Evolutionary conservation across 1,140 invertebrate species (phyloP).

Genomic region (Eufriesea mexicana): DNA sequence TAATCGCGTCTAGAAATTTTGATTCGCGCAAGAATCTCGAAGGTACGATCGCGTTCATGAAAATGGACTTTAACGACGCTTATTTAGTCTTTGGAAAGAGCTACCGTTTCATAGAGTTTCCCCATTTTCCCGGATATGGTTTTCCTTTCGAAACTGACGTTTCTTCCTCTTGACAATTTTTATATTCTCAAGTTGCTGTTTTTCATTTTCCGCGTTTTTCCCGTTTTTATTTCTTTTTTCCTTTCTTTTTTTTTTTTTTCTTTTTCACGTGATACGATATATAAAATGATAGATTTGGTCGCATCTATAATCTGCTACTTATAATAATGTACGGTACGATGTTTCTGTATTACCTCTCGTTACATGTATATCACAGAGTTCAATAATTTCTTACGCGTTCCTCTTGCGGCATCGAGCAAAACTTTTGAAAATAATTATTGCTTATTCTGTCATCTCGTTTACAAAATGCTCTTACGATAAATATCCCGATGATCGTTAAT

Average conservation of each 20-base stretch:
- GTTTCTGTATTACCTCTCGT: slow-evolving; percentile 59
- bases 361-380: slow-evolving; percentile 73
- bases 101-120: slow-evolving; percentile 14
- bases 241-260: background rate
- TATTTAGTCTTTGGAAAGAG: slow-evolving; percentile 62
- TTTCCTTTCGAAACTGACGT: slow-evolving; percentile 18
- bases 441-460: slow-evolving; percentile 55
- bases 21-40: slow-evolving; percentile 26
- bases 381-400: slow-evolving; percentile 64
- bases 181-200: background rate
- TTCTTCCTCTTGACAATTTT: background rate
- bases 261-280: slow-evolving; percentile 47
- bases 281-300: slow-evolving; percentile 68
- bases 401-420: slow-evolving; percentile 50
- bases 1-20: slow-evolving; percentile 52
- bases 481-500: slow-evolving; percentile 52
- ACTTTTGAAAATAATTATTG: slow-evolving; percentile 65
- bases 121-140: slow-evolving; percentile 10
- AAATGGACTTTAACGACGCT: background rate
- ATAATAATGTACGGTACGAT: slow-evolving; percentile 48
- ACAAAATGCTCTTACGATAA: slow-evolving; percentile 64
- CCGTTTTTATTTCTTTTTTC: background rate
- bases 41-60: slow-evolving; percentile 31
- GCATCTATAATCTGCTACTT: slow-evolving; percentile 58
- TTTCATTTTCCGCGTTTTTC: background rate